phyloP scores from a whole-genome alignment of 2,888 invertebrate species.

The Cartodere bifasciata region DNA sequence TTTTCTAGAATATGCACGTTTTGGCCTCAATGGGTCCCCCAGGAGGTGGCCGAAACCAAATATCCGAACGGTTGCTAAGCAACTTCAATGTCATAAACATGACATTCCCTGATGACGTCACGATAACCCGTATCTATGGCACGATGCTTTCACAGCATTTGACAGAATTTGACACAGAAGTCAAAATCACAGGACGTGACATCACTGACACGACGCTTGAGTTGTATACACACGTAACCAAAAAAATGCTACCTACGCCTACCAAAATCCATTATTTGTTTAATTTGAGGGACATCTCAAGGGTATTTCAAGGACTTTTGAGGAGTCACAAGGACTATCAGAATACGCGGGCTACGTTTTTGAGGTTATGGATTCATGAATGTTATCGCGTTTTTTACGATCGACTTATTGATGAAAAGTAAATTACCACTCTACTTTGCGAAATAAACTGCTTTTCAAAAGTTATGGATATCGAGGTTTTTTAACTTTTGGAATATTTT shows the following conservation, averaged over 20 bases:
- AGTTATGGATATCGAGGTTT: too few species aligned
- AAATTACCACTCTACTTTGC: too few species aligned
- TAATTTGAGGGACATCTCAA: conserved; percentile 79
- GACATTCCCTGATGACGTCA: conserved; percentile 69
- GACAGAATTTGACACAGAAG: conserved; percentile 63
- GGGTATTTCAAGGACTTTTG: conserved; percentile 70
- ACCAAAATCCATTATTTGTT: conserved; percentile 83
- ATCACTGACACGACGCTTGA: conserved; percentile 65
- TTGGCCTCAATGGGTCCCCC: conserved; percentile 78
- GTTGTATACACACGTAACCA: conserved; percentile 59
- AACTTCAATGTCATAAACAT: conserved; percentile 67
- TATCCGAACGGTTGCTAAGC: conserved; percentile 65
- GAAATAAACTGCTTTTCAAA: too few species aligned
- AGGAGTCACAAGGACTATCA: conserved; percentile 66
- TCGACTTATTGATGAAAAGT: conserved; percentile 66
- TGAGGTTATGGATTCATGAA: conserved; percentile 80
- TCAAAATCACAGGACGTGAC: conserved; percentile 54
- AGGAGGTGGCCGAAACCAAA: conserved; percentile 71
- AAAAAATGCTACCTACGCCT: conserved; percentile 74
- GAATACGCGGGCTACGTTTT: conserved; percentile 53
- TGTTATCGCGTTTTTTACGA: conserved; percentile 75
- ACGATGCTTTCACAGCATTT: conserved; percentile 74
- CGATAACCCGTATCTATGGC: conserved; percentile 69
- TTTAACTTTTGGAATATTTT: too few species aligned
- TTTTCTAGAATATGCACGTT: conserved; percentile 56